phyloP scores from a whole-genome alignment of 2,113 vertebrate species.

The Motacilla tschutschensis region DNA sequence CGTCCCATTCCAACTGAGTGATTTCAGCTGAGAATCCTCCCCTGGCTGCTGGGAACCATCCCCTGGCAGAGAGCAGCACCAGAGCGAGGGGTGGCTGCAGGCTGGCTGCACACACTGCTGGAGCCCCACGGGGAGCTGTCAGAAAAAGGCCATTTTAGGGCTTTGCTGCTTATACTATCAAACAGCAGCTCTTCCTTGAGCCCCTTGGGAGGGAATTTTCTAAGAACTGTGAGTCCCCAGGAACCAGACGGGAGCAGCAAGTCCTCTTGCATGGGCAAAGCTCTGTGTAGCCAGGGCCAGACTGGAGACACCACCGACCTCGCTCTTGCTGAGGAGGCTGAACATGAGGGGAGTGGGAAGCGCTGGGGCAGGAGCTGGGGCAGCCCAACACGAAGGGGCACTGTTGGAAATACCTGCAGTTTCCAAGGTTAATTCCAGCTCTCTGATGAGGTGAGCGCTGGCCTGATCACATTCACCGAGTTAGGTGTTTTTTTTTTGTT shows the following conservation, averaged over 20 bases:
- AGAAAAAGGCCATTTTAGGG: neutral
- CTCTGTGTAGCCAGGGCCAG: fast-evolving
- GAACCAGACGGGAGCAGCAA: neutral
- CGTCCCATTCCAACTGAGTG: neutral
- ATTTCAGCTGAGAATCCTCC: neutral
- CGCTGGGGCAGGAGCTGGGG: neutral
- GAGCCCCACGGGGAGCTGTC: neutral
- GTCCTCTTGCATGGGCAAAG: neutral
- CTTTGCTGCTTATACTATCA: neutral
- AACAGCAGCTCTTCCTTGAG: neutral
- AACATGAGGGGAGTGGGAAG: neutral
- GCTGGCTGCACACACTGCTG: neutral
- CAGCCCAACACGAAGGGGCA: fast-evolving
- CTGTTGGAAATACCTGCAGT: neutral
- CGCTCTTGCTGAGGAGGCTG: too few relatives aligned
- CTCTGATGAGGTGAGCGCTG: neutral
- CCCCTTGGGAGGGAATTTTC: neutral
- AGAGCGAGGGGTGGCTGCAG: fast-evolving
- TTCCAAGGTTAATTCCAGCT: slow-evolving; percentile 4
- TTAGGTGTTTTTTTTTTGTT: neutral
- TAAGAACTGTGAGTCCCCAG: neutral
- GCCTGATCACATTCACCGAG: neutral
- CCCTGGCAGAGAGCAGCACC: neutral
- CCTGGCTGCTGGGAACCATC: neutral
- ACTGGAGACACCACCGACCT: fast-evolving